Conservation (phyloP, 1,140 invertebrate species). For the Drosophila murphyi region DNA sequence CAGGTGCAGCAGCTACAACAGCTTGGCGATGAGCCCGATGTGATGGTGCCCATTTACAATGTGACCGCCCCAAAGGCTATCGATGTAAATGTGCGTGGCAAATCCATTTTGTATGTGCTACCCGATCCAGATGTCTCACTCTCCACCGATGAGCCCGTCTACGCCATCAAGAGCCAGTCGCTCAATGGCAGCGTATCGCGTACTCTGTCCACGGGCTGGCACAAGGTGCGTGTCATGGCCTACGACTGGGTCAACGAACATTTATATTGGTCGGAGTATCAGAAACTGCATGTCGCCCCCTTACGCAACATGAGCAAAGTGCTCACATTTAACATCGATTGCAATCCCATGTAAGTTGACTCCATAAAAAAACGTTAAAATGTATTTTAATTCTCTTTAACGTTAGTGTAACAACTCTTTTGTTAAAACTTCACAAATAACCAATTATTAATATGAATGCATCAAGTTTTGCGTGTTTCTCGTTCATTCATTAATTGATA, state of each 20-base stretch:
- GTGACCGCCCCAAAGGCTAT: conserved; percentile 87
- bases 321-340: conserved; percentile 57
- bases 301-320: conserved; percentile 63
- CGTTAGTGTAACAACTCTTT: background rate
- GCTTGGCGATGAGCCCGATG: conserved; percentile 83
- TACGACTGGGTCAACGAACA: conserved; percentile 92
- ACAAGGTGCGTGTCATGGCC: conserved; percentile 85
- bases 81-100: conserved; percentile 88
- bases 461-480: too few species aligned
- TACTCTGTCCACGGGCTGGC: conserved; percentile 84
- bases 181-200: conserved; percentile 79
- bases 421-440: too few species aligned
- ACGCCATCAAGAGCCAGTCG: conserved; percentile 59
- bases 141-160: conserved; percentile 29
- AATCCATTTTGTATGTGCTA: conserved; percentile 87
- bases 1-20: conserved; percentile 63
- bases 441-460: too few species aligned
- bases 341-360: conserved; percentile 65
- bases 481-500: too few species aligned
- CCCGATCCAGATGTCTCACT: conserved; percentile 14
- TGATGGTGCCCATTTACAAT: conserved; percentile 89
- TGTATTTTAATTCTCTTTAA: background rate
- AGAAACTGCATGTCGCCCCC: conserved; percentile 70
- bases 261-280: conserved; percentile 90
- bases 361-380: background rate